phyloP scores from a whole-genome alignment of 2,113 vertebrate genomes.

The Thamnaconus septentrionalis region DNA sequence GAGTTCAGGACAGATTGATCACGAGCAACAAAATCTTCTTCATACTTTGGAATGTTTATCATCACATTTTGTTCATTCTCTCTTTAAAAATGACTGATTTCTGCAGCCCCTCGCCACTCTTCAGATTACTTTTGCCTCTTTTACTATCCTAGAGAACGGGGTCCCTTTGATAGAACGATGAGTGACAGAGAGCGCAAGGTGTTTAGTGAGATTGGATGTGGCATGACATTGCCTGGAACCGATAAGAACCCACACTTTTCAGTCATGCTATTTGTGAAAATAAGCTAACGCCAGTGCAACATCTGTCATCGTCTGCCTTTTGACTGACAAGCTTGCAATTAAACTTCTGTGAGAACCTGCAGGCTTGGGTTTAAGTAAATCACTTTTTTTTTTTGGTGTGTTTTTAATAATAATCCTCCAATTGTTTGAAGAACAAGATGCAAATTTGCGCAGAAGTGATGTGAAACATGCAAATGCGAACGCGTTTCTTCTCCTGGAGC shows the following conservation, averaged over 20 bases:
- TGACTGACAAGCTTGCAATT: slow-evolving; percentile 15
- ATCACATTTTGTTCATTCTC: background rate
- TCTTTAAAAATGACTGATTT: background rate
- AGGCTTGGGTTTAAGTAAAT: background rate
- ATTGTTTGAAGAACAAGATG: background rate
- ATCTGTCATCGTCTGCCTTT: slow-evolving; percentile 21
- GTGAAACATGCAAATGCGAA: too few relatives aligned
- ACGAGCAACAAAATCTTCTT: background rate
- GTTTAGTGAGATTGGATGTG: slow-evolving; percentile 37
- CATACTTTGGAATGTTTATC: background rate
- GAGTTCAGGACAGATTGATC: background rate
- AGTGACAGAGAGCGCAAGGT: slow-evolving; percentile 41
- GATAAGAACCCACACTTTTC: slow-evolving; percentile 32
- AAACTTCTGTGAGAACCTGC: slow-evolving; percentile 10
- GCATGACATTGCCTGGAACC: slow-evolving; percentile 21
- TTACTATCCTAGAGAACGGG: background rate
- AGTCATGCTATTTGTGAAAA: slow-evolving; percentile 43
- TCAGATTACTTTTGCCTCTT: slow-evolving; percentile 5
- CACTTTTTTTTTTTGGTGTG: background rate
- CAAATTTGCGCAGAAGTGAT: too few relatives aligned
- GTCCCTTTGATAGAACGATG: slow-evolving; percentile 19
- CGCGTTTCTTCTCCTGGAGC: too few relatives aligned
- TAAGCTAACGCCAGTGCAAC: slow-evolving; percentile 19
- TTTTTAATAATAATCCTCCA: slow-evolving; percentile 1
- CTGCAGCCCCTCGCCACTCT: background rate